phyloP scores from a whole-genome alignment of 2,888 invertebrate genomes.

The Cremastobaeus sp. region DNA sequence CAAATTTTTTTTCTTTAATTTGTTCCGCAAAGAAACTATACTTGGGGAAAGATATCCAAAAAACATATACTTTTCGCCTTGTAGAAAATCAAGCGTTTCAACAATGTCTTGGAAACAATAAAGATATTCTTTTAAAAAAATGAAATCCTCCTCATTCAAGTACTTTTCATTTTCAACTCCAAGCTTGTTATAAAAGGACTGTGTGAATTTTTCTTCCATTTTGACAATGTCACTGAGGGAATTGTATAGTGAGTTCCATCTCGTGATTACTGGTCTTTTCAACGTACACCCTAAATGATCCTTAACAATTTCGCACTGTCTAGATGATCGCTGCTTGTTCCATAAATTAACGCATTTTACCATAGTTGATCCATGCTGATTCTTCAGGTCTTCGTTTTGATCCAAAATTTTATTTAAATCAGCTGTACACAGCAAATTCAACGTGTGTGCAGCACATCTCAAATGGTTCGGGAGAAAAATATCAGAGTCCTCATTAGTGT shows the following conservation, averaged over 20 bases:
- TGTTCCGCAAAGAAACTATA: constrained; percentile 1
- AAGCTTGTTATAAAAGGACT: background rate
- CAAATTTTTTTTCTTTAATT: background rate
- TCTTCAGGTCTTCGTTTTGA: background rate
- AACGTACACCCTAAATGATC: background rate
- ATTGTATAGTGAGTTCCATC: constrained; percentile 12
- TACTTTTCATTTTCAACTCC: background rate
- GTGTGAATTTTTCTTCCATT: background rate
- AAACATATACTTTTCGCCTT: constrained; percentile 4
- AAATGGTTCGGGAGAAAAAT: background rate
- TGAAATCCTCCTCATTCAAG: background rate
- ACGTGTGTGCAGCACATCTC: constrained; percentile 1
- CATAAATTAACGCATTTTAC: background rate
- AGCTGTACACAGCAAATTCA: constrained; percentile 4
- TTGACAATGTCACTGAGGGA: background rate
- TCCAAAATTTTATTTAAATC: background rate
- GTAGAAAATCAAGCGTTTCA: background rate
- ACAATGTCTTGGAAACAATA: background rate
- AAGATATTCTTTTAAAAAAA: background rate
- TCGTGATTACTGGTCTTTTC: background rate
- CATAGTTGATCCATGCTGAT: background rate
- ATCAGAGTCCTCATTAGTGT: background rate
- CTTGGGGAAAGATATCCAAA: constrained; percentile 10
- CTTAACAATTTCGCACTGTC: background rate
- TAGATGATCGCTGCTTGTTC: background rate